These are phyloP conservation scores for Cryptocephalus primarius DNA, from an alignment of 2,888 invertebrate genomes.

Conservation along the genomic window DNA sequence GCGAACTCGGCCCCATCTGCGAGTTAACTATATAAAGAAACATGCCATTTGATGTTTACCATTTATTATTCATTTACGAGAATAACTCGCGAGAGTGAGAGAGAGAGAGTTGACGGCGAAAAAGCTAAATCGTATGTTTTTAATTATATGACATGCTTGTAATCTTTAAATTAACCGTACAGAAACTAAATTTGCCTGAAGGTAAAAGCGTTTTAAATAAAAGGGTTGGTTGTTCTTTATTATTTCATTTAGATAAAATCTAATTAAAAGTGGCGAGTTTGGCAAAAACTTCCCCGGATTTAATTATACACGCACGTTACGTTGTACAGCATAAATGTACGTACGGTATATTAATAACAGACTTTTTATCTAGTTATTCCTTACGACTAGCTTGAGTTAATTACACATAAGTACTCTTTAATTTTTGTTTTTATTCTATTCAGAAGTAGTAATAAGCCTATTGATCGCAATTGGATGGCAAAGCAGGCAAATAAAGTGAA, in stretches of 20 bases:
- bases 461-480: too few species aligned
- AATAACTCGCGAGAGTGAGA: slow-evolving; percentile 24
- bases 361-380: too few species aligned
- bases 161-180: slow-evolving; percentile 31
- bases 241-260: slow-evolving; percentile 23
- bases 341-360: too few species aligned
- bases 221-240: slow-evolving; percentile 15
- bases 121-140: slow-evolving; percentile 20
- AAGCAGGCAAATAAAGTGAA: too few species aligned
- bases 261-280: slow-evolving; percentile 19
- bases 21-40: slow-evolving; percentile 23
- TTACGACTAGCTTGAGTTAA: too few species aligned
- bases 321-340: too few species aligned
- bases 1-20: slow-evolving; percentile 13
- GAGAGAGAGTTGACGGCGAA: slow-evolving; percentile 21
- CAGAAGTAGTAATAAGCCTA: too few species aligned
- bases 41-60: slow-evolving; percentile 28
- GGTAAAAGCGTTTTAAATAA: slow-evolving; percentile 15
- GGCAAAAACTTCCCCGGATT: slow-evolving; percentile 2
- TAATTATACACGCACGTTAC: too few species aligned
- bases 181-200: slow-evolving; percentile 19
- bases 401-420: too few species aligned
- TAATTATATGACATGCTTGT: slow-evolving; percentile 31
- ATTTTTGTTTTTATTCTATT: too few species aligned
- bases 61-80: slow-evolving; percentile 31